Evolutionary conservation across 2,888 invertebrate species (phyloP).

Genomic region (Oligia fasciuncula): DNA sequence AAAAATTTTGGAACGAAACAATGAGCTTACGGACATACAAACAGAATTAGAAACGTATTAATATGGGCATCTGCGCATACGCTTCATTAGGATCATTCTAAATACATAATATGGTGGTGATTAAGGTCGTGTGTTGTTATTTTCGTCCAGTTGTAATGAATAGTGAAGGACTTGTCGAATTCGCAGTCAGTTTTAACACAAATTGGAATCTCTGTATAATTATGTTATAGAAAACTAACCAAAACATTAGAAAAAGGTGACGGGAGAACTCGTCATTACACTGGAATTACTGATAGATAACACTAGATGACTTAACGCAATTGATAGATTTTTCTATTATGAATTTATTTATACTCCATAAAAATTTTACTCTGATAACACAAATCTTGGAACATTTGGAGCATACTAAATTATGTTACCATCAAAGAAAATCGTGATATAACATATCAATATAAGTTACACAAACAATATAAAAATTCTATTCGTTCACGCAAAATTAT

Average conservation of each 20-base stretch:
- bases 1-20: conserved; percentile 70
- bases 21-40: conserved; percentile 65
- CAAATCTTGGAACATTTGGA: conserved; percentile 2
- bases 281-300: background rate
- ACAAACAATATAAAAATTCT: conserved; percentile 24
- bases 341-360: background rate
- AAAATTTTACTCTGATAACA: background rate
- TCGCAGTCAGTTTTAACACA: background rate
- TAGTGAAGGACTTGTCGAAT: conserved; percentile 10
- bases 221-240: too few relatives aligned
- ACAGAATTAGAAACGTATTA: conserved; percentile 63
- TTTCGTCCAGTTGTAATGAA: conserved; percentile 19
- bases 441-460: conserved; percentile 14
- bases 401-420: conserved; percentile 6
- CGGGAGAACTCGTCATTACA: background rate
- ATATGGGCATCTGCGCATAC: conserved; percentile 63
- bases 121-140: conserved; percentile 59
- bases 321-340: background rate
- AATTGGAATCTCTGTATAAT: too few relatives aligned
- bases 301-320: too few relatives aligned
- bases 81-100: conserved; percentile 64
- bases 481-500: conserved; percentile 44
- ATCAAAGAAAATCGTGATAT: conserved; percentile 9
- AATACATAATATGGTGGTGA: conserved; percentile 55
- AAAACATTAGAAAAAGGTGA: background rate